Conservation (phyloP, 2,888 invertebrate genomes). For the Tetranychus piercei region DNA sequence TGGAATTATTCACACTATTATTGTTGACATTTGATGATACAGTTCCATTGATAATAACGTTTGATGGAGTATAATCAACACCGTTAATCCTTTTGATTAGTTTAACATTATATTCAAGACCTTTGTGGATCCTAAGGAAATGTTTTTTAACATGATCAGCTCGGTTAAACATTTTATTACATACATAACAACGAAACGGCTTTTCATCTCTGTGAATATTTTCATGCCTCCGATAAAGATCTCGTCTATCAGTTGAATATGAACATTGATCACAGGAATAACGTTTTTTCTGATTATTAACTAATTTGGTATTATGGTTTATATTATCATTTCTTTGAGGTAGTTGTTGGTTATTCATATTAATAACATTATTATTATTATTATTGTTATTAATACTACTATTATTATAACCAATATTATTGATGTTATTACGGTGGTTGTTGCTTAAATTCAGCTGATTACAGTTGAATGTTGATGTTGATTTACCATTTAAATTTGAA, state of each 20-base stretch:
- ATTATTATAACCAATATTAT: background rate
- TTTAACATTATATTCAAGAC: conserved; percentile 54
- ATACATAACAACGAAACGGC: conserved; percentile 74
- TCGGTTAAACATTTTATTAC: conserved; percentile 54
- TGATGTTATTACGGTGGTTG: too few relatives aligned
- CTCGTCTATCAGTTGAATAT: conserved; percentile 73
- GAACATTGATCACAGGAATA: conserved; percentile 73
- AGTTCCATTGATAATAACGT: background rate
- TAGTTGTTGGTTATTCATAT: background rate
- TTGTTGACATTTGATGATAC: background rate
- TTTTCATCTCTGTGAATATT: conserved; percentile 83
- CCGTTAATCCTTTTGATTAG: conserved; percentile 12
- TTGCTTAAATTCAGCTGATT: too few relatives aligned
- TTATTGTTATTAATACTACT: too few relatives aligned
- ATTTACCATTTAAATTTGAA: too few relatives aligned
- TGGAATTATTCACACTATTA: background rate
- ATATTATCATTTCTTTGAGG: background rate
- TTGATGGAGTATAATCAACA: background rate
- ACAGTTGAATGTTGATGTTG: too few relatives aligned
- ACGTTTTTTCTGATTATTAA: conserved; percentile 30
- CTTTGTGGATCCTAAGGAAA: conserved; percentile 74
- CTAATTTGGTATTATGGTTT: background rate
- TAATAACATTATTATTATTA: too few relatives aligned
- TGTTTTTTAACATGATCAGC: conserved; percentile 89
- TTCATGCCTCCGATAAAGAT: conserved; percentile 74